Conservation (phyloP, 2,888 invertebrate genomes). For the Volucella bombylans region DNA sequence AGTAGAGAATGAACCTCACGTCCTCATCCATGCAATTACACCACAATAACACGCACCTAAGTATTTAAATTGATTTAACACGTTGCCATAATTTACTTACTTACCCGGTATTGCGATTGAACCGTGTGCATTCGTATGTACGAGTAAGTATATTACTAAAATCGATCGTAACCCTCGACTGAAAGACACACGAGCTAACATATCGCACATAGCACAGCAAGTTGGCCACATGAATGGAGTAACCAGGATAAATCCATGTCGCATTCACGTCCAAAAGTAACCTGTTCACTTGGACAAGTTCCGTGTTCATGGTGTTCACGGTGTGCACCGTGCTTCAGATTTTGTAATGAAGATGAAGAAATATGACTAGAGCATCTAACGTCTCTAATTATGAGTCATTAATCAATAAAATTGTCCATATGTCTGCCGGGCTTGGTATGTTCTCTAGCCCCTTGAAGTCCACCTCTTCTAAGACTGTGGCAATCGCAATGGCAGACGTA, state of each 20-base stretch:
- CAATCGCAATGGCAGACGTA: constrained; percentile 8
- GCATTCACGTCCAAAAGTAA: constrained; percentile 64
- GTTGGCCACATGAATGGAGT: constrained; percentile 65
- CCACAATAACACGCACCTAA: constrained; percentile 63
- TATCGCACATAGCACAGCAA: constrained; percentile 59
- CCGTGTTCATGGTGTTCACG: constrained; percentile 62
- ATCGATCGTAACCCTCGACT: constrained; percentile 50
- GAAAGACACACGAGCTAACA: constrained; percentile 46
- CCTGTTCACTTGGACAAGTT: constrained; percentile 74
- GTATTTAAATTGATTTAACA: constrained; percentile 72
- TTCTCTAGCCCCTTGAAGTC: neutral
- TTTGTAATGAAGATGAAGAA: constrained; percentile 79
- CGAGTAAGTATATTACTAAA: neutral
- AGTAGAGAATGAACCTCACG: constrained; percentile 54
- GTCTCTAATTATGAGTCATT: constrained; percentile 83
- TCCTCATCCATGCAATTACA: constrained; percentile 66
- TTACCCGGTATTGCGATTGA: constrained; percentile 47
- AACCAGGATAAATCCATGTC: constrained; percentile 70
- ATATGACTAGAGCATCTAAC: constrained; percentile 81
- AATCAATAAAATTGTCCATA: constrained; percentile 82
- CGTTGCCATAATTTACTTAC: constrained; percentile 68
- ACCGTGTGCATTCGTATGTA: constrained; percentile 28
- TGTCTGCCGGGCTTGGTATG: constrained; percentile 57
- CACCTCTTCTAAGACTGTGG: too few relatives aligned
- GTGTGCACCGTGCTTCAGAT: constrained; percentile 64